phyloP scores from a whole-genome alignment of 2,888 invertebrate species.

The Patella depressa region DNA sequence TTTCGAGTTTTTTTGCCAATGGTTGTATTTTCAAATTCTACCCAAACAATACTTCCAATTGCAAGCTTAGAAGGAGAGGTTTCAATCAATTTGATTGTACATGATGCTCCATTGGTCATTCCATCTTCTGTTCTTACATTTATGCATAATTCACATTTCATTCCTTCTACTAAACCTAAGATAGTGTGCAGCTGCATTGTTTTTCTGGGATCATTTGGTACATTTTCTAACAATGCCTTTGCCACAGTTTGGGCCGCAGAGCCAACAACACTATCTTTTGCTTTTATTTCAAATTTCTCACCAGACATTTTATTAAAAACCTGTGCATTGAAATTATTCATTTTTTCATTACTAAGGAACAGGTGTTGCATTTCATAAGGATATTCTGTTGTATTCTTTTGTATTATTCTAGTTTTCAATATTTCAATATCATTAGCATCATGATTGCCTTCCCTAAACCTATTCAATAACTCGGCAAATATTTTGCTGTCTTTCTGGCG shows the following conservation, averaged over 20 bases:
- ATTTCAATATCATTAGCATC: constrained; percentile 28
- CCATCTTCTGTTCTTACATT: constrained; percentile 41
- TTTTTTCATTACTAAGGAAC: constrained; percentile 35
- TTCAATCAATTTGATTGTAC: constrained; percentile 30
- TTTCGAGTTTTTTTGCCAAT: constrained; percentile 24
- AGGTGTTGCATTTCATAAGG: constrained; percentile 30
- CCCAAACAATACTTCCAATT: constrained; percentile 22
- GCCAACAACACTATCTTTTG: constrained; percentile 34
- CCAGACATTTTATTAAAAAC: constrained; percentile 17
- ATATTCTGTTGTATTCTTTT: constrained; percentile 20
- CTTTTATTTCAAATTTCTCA: constrained; percentile 20
- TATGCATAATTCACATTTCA: constrained; percentile 32
- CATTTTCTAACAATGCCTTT: constrained; percentile 22
- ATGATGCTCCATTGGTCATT: constrained; percentile 41
- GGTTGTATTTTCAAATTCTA: constrained; percentile 20
- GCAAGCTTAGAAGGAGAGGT: constrained; percentile 13
- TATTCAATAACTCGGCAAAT: constrained; percentile 44
- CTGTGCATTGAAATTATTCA: constrained; percentile 28
- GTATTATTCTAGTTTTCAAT: constrained; percentile 25
- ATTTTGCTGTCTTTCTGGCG: constrained; percentile 36
- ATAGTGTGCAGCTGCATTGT: constrained; percentile 28
- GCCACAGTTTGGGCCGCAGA: constrained; percentile 18
- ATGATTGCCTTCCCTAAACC: constrained; percentile 38
- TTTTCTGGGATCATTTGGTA: constrained; percentile 14
- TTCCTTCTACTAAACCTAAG: constrained; percentile 24